Evolutionary conservation across 1,140 invertebrate species (phyloP).

Genomic region (Pseudobourletiella spinata): DNA sequence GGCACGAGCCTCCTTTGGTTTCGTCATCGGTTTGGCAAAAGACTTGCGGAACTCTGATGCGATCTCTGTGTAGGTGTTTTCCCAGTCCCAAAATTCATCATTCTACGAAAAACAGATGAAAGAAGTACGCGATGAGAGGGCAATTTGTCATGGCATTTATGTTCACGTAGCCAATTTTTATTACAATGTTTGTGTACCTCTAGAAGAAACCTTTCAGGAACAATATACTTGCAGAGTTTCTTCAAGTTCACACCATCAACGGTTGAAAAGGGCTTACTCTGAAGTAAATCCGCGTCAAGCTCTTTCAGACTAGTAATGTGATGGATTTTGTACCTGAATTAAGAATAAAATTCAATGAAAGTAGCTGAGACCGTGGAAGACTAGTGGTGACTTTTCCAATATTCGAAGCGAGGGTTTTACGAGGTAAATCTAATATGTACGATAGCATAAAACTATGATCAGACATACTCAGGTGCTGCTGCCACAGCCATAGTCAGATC

Average conservation of each 20-base stretch:
- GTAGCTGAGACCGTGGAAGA: too few relatives aligned
- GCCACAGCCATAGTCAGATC: conserved; percentile 28
- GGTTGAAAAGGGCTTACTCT: conserved; percentile 28
- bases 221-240: conserved; percentile 23
- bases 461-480: conserved; percentile 26
- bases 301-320: conserved; percentile 30
- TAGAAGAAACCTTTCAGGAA: conserved; percentile 30
- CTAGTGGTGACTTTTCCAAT: not conserved
- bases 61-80: conserved; percentile 23
- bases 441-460: too few relatives aligned
- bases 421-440: too few relatives aligned
- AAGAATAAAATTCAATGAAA: conserved; percentile 6
- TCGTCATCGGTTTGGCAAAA: too few relatives aligned
- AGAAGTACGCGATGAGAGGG: too few relatives aligned
- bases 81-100: conserved; percentile 26
- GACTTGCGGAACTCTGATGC: conserved; percentile 3
- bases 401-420: not conserved
- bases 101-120: conserved; percentile 1
- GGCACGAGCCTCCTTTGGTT: too few relatives aligned
- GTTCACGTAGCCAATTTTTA: not conserved
- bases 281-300: conserved; percentile 28
- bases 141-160: not conserved
- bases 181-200: conserved; percentile 7
- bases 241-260: conserved; percentile 26
- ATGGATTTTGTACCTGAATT: conserved; percentile 26